Percentiles rank a stretch among this genome's conserved stretches.
Evolutionary conservation across 2,888 invertebrate species (phyloP).

Genomic region (Microctonus aethiopoides): DNA sequence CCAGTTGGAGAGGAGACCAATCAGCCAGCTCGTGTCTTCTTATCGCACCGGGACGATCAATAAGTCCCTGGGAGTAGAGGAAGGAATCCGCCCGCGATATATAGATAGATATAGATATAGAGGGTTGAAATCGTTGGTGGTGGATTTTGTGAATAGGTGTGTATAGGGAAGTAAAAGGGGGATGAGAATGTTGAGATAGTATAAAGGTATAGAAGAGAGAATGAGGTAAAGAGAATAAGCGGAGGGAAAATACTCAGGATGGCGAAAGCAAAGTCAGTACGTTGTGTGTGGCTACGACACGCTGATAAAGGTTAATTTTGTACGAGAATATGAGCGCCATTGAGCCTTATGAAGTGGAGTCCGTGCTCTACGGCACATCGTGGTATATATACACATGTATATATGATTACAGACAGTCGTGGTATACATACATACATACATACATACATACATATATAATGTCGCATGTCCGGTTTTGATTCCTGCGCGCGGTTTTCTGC

Average conservation of each 20-base stretch:
- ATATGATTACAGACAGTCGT: slow-evolving; percentile 25
- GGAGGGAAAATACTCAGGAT: slow-evolving; percentile 17
- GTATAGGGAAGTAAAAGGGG: slow-evolving; percentile 40
- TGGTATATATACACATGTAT: neutral
- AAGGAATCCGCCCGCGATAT: slow-evolving; percentile 56
- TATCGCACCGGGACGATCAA: slow-evolving; percentile 62
- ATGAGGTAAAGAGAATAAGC: neutral
- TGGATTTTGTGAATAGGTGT: slow-evolving; percentile 12
- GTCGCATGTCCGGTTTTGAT: slow-evolving; percentile 54
- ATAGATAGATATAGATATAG: slow-evolving; percentile 3
- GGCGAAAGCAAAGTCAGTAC: slow-evolving; percentile 24
- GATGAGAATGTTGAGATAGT: neutral
- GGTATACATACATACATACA: slow-evolving; percentile 1
- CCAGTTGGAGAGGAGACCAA: slow-evolving; percentile 55
- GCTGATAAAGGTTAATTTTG: slow-evolving; percentile 70
- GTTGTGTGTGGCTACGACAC: slow-evolving; percentile 41
- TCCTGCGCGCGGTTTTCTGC: slow-evolving; percentile 55
- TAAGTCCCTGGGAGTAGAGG: slow-evolving; percentile 62
- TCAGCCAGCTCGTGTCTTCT: slow-evolving; percentile 63
- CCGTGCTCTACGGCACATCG: neutral
- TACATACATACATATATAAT: neutral
- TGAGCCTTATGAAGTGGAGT: slow-evolving; percentile 51
- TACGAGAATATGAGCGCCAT: slow-evolving; percentile 60
- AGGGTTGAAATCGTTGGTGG: slow-evolving; percentile 34
- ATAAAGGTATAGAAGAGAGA: neutral